These are phyloP conservation scores for Globodera rostochiensis DNA, from an alignment of 1,140 invertebrate genomes.

Conservation along the genomic window DNA sequence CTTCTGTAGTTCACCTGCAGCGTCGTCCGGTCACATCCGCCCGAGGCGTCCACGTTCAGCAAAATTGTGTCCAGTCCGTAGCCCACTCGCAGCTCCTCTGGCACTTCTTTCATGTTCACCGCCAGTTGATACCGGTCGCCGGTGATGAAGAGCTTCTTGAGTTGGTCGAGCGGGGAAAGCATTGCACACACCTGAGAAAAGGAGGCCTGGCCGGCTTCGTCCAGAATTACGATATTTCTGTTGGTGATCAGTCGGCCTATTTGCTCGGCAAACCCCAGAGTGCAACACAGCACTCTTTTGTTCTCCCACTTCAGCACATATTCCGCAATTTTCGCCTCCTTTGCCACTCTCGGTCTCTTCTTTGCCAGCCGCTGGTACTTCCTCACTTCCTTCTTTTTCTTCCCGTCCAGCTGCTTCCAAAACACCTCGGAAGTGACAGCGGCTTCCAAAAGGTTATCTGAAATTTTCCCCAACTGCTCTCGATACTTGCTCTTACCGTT, in stretches of 20 bases:
- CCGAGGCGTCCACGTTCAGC: background rate
- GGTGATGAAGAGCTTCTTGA: constrained; percentile 1
- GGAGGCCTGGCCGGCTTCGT: background rate
- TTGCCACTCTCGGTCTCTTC: background rate
- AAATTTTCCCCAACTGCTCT: background rate
- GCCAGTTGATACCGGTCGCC: background rate
- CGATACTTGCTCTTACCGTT: constrained; percentile 12
- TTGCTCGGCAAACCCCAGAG: background rate
- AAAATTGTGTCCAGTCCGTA: constrained; percentile 9
- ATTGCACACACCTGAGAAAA: background rate
- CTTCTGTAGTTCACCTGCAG: background rate
- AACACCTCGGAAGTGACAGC: background rate
- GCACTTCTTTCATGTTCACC: background rate
- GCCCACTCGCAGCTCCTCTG: background rate
- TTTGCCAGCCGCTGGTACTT: background rate
- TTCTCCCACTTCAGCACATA: background rate
- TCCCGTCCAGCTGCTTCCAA: background rate
- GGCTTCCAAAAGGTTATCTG: background rate
- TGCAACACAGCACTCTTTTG: background rate
- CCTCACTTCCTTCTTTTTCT: background rate
- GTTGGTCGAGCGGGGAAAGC: background rate
- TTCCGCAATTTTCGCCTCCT: background rate
- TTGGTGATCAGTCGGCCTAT: background rate
- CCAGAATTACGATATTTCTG: background rate
- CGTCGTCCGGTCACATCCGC: background rate